Evolutionary conservation across 1,140 invertebrate species (phyloP).

Genomic region (Laupala kohalensis): DNA sequence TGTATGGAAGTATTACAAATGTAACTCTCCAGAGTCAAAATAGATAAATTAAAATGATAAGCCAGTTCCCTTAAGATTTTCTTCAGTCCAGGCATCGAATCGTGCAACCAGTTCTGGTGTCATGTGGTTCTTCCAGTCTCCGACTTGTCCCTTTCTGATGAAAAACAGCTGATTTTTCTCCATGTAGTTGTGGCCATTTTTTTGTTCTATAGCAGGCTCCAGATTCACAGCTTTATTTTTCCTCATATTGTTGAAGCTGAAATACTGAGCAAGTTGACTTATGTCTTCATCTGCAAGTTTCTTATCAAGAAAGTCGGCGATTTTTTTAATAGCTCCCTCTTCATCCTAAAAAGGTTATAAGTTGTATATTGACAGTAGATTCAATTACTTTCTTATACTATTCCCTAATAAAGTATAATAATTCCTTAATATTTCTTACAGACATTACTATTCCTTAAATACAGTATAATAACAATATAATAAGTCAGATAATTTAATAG

Average conservation of each 20-base stretch:
- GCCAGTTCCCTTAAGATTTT: constrained; percentile 47
- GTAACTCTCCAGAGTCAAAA: no score
- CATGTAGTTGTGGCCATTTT: constrained; percentile 32
- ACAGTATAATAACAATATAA: no score
- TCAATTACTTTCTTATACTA: no score
- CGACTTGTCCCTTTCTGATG: constrained; percentile 67
- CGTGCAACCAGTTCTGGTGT: constrained; percentile 45
- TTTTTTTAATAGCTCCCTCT: constrained; percentile 42
- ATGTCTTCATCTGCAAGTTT: constrained; percentile 49
- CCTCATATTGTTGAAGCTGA: constrained; percentile 71
- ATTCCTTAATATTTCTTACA: no score
- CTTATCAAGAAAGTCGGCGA: constrained; percentile 60
- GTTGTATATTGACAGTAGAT: no score
- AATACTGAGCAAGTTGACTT: constrained; percentile 48
- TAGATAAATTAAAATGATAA: constrained; percentile 45
- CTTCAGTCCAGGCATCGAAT: constrained; percentile 63
- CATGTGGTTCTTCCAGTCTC: constrained; percentile 76
- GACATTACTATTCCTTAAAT: no score
- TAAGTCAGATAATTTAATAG: no score
- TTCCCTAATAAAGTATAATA: no score
- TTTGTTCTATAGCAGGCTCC: constrained; percentile 41
- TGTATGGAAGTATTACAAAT: no score
- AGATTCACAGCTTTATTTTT: constrained; percentile 63
- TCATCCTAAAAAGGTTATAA: constrained; percentile 35
- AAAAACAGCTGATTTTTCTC: constrained; percentile 43